These are phyloP conservation scores for Myotis lucifugus DNA, from an alignment of 2,113 vertebrate species.

Conservation along the genomic window DNA sequence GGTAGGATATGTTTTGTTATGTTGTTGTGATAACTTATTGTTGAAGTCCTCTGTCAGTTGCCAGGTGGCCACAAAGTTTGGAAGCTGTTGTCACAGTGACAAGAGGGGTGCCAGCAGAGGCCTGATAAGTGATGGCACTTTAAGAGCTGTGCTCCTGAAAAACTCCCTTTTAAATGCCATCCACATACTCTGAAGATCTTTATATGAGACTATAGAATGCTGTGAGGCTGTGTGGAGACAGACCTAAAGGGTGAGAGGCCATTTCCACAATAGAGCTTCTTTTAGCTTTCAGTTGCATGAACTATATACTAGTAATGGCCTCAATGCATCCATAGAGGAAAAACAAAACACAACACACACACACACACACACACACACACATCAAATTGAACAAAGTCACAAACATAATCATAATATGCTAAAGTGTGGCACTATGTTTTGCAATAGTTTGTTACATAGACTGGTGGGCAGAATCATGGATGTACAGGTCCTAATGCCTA, in stretches of 20 bases:
- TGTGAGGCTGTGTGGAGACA: background rate
- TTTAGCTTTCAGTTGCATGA: background rate
- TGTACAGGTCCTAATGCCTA: background rate
- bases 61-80: background rate
- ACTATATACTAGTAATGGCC: background rate
- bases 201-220: background rate
- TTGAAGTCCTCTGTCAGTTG: background rate
- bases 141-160: background rate
- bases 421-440: background rate
- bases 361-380: background rate
- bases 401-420: background rate
- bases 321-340: background rate
- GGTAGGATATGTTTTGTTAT: background rate
- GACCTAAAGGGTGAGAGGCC: background rate
- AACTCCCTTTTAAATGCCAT: background rate
- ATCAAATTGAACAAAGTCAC: background rate
- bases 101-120: background rate
- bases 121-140: background rate
- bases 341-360: background rate
- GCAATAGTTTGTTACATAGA: background rate
- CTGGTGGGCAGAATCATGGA: background rate
- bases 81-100: background rate
- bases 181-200: background rate
- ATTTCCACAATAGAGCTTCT: background rate
- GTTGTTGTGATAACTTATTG: background rate